Conservation (phyloP, 2,113 vertebrate genomes). For the Spilogale gracilis region DNA sequence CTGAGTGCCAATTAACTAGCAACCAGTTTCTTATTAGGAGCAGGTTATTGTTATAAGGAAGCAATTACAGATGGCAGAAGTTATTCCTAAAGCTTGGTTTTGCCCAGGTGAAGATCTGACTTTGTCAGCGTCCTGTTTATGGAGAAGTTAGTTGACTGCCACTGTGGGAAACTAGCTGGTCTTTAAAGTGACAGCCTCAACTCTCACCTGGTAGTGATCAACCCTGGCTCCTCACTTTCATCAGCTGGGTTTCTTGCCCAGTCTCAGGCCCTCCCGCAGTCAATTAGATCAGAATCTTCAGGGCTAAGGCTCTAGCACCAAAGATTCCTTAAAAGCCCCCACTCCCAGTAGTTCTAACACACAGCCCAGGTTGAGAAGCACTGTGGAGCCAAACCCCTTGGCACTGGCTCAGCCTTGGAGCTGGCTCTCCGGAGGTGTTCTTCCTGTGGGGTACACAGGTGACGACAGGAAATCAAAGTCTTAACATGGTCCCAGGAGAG, state of each 20-base stretch:
- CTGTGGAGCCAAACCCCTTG: not conserved
- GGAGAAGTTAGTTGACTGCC: not conserved
- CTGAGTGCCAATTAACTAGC: not conserved
- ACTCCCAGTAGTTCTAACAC: fast-evolving
- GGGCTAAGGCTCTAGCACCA: not conserved
- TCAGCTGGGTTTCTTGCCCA: not conserved
- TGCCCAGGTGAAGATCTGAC: not conserved
- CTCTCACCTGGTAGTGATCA: not conserved
- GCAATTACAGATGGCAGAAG: not conserved
- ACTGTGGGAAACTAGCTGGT: not conserved
- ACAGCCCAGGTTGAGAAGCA: not conserved
- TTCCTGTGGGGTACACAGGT: not conserved
- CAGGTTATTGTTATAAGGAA: not conserved
- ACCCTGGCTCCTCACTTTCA: not conserved
- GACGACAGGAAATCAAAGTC: not conserved
- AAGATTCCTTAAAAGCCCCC: not conserved
- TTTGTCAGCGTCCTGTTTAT: not conserved
- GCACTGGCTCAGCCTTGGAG: not conserved
- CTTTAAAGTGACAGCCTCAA: not conserved
- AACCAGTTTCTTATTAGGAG: not conserved
- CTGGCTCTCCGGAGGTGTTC: not conserved
- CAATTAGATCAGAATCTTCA: not conserved
- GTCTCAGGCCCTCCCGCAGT: not conserved
- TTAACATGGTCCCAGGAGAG: not conserved
- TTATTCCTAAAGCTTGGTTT: not conserved